phyloP scores from a whole-genome alignment of 2,113 vertebrate species.

The Nesoenas mayeri region DNA sequence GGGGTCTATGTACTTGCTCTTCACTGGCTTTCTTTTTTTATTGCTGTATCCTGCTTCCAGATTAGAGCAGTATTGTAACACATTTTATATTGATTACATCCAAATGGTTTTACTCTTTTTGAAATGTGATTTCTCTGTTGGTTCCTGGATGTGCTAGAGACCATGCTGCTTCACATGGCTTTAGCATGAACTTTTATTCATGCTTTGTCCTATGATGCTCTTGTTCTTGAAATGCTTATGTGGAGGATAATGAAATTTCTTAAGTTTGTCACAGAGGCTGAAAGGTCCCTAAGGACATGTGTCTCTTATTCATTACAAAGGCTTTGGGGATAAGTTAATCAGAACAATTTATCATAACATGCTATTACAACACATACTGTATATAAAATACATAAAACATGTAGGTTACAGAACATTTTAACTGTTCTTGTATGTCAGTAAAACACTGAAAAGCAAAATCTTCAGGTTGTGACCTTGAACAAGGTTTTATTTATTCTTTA shows the following conservation, averaged over 20 bases:
- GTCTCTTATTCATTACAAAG: neutral
- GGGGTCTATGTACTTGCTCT: neutral
- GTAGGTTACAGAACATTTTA: accelerated
- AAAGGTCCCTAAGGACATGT: neutral
- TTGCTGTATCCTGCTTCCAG: neutral
- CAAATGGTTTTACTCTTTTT: neutral
- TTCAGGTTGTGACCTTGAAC: neutral
- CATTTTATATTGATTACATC: neutral
- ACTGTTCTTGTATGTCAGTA: neutral
- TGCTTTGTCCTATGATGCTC: neutral
- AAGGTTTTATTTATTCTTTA: neutral
- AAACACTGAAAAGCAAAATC: neutral
- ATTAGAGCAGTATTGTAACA: neutral
- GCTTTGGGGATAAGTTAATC: neutral
- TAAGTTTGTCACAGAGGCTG: neutral
- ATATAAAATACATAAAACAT: accelerated
- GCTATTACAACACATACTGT: neutral
- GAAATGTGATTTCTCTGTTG: neutral
- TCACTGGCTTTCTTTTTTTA: neutral
- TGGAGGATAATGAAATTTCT: neutral
- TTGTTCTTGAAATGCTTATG: neutral
- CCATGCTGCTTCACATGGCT: neutral
- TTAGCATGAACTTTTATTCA: neutral
- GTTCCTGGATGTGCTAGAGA: neutral
- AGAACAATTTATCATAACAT: neutral